Conservation (phyloP, 2,888 invertebrate species). For the Axea sp. region DNA sequence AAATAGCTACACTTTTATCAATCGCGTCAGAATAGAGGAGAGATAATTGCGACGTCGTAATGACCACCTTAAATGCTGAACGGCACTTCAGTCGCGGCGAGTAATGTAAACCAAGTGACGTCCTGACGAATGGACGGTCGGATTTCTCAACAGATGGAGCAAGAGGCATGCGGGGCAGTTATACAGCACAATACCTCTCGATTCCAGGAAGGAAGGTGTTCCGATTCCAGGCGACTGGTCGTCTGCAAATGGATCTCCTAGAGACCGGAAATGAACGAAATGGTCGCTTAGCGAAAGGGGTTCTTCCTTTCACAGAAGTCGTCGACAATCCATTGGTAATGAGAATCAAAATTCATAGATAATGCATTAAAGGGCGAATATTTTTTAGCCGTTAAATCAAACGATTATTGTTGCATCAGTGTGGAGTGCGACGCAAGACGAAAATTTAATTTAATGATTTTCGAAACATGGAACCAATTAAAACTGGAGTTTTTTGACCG, state of each 20-base stretch:
- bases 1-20: slow-evolving; percentile 65
- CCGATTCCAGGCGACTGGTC: slow-evolving; percentile 63
- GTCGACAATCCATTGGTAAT: slow-evolving; percentile 54
- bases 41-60: slow-evolving; percentile 75
- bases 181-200: slow-evolving; percentile 71
- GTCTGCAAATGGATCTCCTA: slow-evolving; percentile 77
- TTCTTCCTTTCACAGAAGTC: slow-evolving; percentile 74
- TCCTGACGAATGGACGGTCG: slow-evolving; percentile 62
- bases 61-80: slow-evolving; percentile 72
- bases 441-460: too few relatives aligned
- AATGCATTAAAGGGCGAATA: too few relatives aligned
- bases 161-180: slow-evolving; percentile 38
- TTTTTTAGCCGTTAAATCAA: too few relatives aligned
- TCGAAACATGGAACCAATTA: too few relatives aligned
- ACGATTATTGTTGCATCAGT: too few relatives aligned
- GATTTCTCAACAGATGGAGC: slow-evolving; percentile 22
- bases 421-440: too few relatives aligned
- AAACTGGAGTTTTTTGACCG: not conserved
- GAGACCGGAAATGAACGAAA: slow-evolving; percentile 78
- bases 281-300: slow-evolving; percentile 77
- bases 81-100: slow-evolving; percentile 61
- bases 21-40: slow-evolving; percentile 74
- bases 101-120: slow-evolving; percentile 76
- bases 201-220: slow-evolving; percentile 69
- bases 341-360: slow-evolving; percentile 39